These are phyloP conservation scores for Gymnobelideus leadbeateri DNA, from an alignment of 2,113 vertebrate genomes.

Conservation along the genomic window DNA sequence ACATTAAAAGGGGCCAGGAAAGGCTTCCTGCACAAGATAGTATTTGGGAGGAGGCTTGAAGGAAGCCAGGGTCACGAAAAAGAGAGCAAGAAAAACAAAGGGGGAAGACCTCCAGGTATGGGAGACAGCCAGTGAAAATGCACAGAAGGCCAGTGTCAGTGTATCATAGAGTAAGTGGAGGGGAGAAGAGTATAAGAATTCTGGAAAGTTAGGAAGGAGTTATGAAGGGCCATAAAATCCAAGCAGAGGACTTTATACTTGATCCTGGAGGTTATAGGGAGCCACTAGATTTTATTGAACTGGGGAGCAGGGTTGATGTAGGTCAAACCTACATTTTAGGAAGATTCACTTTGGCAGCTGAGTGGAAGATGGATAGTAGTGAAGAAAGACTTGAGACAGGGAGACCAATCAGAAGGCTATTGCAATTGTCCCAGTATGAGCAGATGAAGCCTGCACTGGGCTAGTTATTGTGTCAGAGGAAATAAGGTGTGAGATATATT, in stretches of 20 bases:
- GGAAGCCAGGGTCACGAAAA: background rate
- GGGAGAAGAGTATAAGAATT: background rate
- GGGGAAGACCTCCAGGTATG: background rate
- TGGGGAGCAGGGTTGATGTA: background rate
- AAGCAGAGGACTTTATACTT: background rate
- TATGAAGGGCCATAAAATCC: background rate
- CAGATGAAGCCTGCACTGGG: background rate
- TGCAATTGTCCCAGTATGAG: background rate
- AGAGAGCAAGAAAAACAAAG: background rate
- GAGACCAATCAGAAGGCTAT: background rate
- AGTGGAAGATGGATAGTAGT: background rate
- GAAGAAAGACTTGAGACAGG: background rate
- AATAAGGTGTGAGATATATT: background rate
- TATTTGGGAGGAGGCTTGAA: background rate
- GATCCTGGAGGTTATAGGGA: background rate
- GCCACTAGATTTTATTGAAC: background rate
- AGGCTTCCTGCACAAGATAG: background rate
- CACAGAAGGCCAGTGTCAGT: background rate
- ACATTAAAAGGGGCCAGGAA: background rate
- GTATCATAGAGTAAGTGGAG: background rate
- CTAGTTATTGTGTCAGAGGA: background rate
- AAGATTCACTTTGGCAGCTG: background rate
- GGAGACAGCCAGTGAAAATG: background rate
- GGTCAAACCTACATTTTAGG: background rate
- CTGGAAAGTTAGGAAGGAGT: background rate